Evolutionary conservation across 2,113 vertebrate species (phyloP), one percentile per base, ranked within the genome.

Genomic region (crab-eating macaque (Macaca fascicularis)): DNA sequence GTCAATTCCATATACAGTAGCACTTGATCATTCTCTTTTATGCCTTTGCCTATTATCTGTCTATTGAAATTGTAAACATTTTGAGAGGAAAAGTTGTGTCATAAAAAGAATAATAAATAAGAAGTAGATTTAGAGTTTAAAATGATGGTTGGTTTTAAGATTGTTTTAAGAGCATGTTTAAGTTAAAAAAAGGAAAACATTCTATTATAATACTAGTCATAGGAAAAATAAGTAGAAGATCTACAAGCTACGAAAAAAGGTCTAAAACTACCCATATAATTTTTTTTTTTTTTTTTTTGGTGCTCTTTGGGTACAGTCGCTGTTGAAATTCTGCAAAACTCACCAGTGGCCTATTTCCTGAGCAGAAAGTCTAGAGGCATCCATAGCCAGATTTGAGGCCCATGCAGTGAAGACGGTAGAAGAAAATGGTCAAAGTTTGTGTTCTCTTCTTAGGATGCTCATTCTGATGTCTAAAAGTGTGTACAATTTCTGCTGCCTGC

Each of bases 121-220:
- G 61, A 94, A 95, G 25, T 30, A 40, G 25, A 79, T 38, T 80
- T 67, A 74, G 30, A n/a, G 32, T 85, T 97, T 94, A 72, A 82
- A 84, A 83, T 70, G 43, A 6, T 50, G 27, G 27, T 52, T 85
- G 7, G 32, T 55, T 87, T 93, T 57, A 82, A 12, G 25, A 83
- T 20, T 93, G 2, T 52, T 57, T 35, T 64, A 81, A 93, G 35
- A 67, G 81, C 25, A 35, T 40, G 10, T 35, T 88, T 40, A 92
- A 81, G 43, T 30, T 3, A 74, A 74, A 74, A 38, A 64, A 64
- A 64, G 61, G 38, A 35, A 81, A 35, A 76, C 0, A 67, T 89
- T 84, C n/a, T 48, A 14, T 76, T 94, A 52, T 25, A 80, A 43
- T 78, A 64, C 10, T 14, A 22, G 14, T 59, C 43, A 67, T 30